Evolutionary conservation across 2,797 vertebrate species (phyloP), one percentile per base, ranked within the genome.

Genomic region (Graptemys geographica): DNA sequence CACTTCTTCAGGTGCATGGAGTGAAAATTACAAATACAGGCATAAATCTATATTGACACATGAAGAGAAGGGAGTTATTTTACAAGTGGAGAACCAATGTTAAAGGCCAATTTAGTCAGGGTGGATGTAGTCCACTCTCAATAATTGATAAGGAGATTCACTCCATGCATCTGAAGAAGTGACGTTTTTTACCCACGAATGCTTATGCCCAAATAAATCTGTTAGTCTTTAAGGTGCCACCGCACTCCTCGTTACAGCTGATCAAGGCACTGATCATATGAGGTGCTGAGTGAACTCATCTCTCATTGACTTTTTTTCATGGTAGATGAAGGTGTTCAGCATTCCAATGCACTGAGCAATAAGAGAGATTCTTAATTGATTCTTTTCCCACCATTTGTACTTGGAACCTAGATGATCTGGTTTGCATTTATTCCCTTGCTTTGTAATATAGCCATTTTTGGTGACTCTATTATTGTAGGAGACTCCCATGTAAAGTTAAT

Each of bases 331-430:
- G 33, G 33, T 37, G 41, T 55, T 78, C 62, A 9, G 21, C 25
- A 28, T 47, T 44, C 7, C 44, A 47, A 16, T 47, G 41, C 74
- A 16, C 28, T 8, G 28, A 41, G 12, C 33, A 53, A 23, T 12
- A 0, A 1, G 6, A 10, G 15, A 55, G 28, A 31, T 13, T 8
- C 37, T 44, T 62, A 0, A 0, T 7, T 74, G 37, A 57, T 5
- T 2, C 84, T 84, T 62, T 37, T 8, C 41, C 9, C 41, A 9
- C 4, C 79, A 0, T 85, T 91, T 80, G 57, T 89, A 23, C 89
- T 90, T 89, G 83, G 57, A 89, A 49, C 27, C 44, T 27, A 80
- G 19, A 21, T 47, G 88, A 90, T 55, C 25, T 1, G 0, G 2
- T 83, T 91, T 88, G 91, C n/a, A 25, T 49, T 55, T 90, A 83